Evolutionary conservation across 2,797 vertebrate species (phyloP), one percentile per base, ranked within the genome.

Genomic region (Valencia hispanica): DNA sequence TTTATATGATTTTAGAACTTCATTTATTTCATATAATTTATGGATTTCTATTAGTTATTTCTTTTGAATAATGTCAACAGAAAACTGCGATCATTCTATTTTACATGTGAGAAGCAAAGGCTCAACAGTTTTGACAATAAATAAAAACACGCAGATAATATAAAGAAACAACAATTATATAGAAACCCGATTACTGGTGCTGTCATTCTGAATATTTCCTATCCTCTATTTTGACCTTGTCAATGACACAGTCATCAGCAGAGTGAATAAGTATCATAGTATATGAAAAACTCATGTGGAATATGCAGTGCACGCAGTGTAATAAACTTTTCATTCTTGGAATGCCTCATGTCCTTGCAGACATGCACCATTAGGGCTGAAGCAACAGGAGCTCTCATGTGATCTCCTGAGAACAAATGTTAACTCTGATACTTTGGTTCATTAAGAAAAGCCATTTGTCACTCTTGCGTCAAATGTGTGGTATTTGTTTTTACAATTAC

Each of bases 331-430:
- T 79, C 73, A 36, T 70, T 34, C 12, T 70, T 76, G 74, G 34
- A n/a, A 79, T n/a, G 82, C 55, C 72, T 89, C 84, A 80, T 87
- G 85, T 84, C 83, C 83, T 80, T 71, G 1, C 45, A 86, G 88
- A 87, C 70, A 89, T 72, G 89, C 81, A 78, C 78, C 90, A 90
- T 90, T 92, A 92, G 79, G 77, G 50, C 70, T 66, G 77, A 83
- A 84, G 86, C 87, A 86, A 83, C 70, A 65, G 86, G 84, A 82
- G 72, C 71, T 81, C 78, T 66, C 1, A 10, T 82, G 68, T 86
- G 75, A 86, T 85, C 79, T 87, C 43, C 59, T 5, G 4, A 70
- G 76, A 78, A 80, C 78, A 89, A 88, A 85, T 77, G 84, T 81
- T 78, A 78, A 81, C 79, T 72, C 76, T 65, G 30, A 43, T 70